Percentiles rank a stretch among this genome's conserved stretches.
Conservation (phyloP, 37 sponge, comb jelly and placozoan genomes). For the Chondrilla cf. caribensis region DNA sequence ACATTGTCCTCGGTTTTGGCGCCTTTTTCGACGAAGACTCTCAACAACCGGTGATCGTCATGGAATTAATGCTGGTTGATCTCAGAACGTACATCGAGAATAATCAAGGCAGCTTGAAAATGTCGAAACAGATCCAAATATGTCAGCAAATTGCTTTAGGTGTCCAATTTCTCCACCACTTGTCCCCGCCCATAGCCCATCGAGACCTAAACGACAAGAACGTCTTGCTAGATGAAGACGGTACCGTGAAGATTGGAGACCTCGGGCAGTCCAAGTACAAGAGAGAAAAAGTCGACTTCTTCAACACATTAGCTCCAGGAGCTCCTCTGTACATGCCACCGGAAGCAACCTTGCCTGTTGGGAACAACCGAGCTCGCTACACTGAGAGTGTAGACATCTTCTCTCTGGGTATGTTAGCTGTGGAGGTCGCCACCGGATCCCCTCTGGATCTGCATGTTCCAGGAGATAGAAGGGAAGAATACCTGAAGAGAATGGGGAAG, state of each 20-base stretch:
- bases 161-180: background rate
- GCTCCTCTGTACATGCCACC: background rate
- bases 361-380: background rate
- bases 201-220: conserved; percentile 17
- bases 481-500: no score
- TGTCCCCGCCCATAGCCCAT: background rate
- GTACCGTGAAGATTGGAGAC: background rate
- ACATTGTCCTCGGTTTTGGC: background rate
- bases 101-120: background rate
- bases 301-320: background rate
- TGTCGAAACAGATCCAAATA: background rate
- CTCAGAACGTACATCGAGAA: background rate
- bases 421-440: background rate
- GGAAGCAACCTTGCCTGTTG: background rate
- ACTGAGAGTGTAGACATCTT: conserved; percentile 5
- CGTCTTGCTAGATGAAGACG: background rate
- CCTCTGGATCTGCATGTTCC: background rate
- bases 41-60: background rate
- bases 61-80: background rate
- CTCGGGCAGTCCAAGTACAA: conserved; percentile 3
- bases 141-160: background rate
- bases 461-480: no score
- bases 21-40: background rate
- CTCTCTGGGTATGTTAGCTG: background rate
- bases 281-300: background rate